Evolutionary conservation across 2,797 vertebrate genomes (phyloP).

Genomic region (Chelonia mydas): DNA sequence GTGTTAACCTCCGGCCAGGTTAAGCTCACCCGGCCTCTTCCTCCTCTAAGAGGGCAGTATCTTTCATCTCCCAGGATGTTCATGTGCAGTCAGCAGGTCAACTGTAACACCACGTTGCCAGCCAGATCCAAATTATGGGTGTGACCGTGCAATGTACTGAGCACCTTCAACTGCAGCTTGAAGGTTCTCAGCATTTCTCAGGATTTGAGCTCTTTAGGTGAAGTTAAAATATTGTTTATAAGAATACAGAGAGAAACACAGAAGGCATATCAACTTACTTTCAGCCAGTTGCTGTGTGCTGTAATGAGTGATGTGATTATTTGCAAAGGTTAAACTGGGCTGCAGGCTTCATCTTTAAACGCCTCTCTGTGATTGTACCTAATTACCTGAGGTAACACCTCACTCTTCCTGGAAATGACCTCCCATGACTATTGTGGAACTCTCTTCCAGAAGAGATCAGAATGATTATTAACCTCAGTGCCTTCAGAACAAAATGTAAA

Average conservation of each 20-base stretch:
- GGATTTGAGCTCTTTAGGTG: neutral
- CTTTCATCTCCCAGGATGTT: neutral
- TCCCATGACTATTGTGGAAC: neutral
- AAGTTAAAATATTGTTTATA: neutral
- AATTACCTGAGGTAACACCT: neutral
- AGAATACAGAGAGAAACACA: neutral
- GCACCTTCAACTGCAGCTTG: neutral
- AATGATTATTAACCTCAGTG: slow-evolving; percentile 39
- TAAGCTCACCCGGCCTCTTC: neutral
- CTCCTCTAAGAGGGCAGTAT: neutral
- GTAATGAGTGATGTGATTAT: neutral
- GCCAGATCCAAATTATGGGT: neutral
- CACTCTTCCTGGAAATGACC: neutral
- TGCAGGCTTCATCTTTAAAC: neutral
- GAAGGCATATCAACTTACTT: neutral
- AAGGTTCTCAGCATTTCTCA: neutral
- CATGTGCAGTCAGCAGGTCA: neutral
- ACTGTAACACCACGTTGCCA: neutral
- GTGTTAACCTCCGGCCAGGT: neutral
- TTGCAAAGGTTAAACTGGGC: neutral
- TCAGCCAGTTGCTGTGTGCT: neutral
- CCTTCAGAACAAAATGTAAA: slow-evolving; percentile 13
- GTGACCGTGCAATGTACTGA: neutral
- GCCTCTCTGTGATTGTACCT: neutral
- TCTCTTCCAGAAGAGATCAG: slow-evolving; percentile 34